Percentiles rank a stretch among this genome's conserved stretches.
phyloP scores from a whole-genome alignment of 2,888 invertebrate species.

The Sialis lutaria region DNA sequence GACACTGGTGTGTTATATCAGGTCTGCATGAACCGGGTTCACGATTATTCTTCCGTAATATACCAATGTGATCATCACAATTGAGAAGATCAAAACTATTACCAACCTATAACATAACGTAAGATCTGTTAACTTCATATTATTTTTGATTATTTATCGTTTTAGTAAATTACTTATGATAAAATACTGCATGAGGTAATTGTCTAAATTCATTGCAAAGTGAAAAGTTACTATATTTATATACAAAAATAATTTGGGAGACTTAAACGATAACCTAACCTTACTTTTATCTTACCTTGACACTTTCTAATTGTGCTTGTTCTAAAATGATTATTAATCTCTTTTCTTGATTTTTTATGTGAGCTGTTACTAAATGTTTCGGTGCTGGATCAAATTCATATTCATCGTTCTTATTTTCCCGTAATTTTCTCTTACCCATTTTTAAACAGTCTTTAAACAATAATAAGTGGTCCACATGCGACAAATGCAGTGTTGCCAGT shows the following conservation, averaged over 20 bases:
- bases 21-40: constrained; percentile 83
- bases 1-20: constrained; percentile 93
- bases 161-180: too few relatives aligned
- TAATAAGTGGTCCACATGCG: too few relatives aligned
- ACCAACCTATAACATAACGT: constrained; percentile 45
- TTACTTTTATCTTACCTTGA: constrained; percentile 49
- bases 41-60: constrained; percentile 70
- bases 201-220: too few relatives aligned
- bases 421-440: constrained; percentile 35
- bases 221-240: neutral
- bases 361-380: constrained; percentile 58
- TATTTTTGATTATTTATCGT: too few relatives aligned
- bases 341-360: constrained; percentile 70
- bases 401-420: constrained; percentile 38
- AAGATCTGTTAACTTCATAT: neutral
- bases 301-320: constrained; percentile 87
- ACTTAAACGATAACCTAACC: constrained; percentile 1
- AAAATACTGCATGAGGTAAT: too few relatives aligned
- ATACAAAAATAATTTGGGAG: too few relatives aligned
- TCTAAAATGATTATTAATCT: constrained; percentile 85
- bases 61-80: constrained; percentile 79
- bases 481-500: too few relatives aligned
- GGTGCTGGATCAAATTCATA: constrained; percentile 64
- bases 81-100: constrained; percentile 80
- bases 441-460: constrained; percentile 2